Evolutionary conservation across 2,113 vertebrate genomes (phyloP).

Genomic region (Athene noctua): DNA sequence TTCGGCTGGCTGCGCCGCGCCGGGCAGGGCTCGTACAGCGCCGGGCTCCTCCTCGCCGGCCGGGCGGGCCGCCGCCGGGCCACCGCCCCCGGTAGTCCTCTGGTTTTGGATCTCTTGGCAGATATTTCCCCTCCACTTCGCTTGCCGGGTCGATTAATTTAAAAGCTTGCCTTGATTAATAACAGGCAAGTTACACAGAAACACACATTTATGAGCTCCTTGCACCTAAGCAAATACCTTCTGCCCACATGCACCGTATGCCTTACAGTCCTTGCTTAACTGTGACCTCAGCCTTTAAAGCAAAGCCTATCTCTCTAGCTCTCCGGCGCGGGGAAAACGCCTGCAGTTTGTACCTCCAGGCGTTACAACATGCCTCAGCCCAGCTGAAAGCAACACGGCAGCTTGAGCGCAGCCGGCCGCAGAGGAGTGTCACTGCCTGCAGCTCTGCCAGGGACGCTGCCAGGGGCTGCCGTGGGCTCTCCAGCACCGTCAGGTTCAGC

Average conservation of each 20-base stretch:
- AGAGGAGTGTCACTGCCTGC: neutral
- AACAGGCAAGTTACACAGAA: neutral
- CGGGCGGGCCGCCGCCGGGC: too few relatives aligned
- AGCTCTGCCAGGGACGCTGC: neutral
- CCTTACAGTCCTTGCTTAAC: neutral
- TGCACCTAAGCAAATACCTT: neutral
- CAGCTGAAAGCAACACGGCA: neutral
- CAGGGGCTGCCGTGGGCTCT: slow-evolving; percentile 22
- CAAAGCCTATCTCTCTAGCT: neutral
- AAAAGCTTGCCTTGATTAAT: neutral
- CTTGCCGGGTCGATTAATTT: neutral
- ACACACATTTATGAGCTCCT: neutral
- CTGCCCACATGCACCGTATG: neutral
- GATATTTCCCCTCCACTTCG: neutral
- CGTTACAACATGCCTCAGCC: slow-evolving; percentile 18
- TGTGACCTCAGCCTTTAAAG: neutral
- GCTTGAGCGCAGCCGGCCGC: neutral
- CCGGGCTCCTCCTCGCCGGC: neutral
- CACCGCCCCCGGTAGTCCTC: neutral
- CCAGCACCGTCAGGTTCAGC: slow-evolving; percentile 24
- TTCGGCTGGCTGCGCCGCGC: too few relatives aligned
- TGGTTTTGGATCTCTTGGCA: neutral
- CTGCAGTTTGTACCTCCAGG: slow-evolving; percentile 23
- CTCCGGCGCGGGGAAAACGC: neutral
- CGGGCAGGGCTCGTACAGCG: rapidly evolving